Evolutionary conservation across 1,140 invertebrate species (phyloP).

Genomic region (Caenorhabditis tropicalis): DNA sequence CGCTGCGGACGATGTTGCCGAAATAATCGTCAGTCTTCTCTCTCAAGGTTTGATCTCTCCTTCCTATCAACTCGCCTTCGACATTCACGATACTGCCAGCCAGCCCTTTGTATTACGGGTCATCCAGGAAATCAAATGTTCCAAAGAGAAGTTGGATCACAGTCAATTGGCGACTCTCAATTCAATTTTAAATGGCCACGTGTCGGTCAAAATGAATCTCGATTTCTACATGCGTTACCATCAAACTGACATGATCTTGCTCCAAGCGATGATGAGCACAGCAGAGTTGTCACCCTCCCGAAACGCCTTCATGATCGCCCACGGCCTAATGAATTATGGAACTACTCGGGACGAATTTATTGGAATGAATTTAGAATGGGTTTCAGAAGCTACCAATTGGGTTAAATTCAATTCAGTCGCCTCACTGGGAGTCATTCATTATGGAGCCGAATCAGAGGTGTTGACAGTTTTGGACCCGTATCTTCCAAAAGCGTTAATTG

Average conservation of each 20-base stretch:
- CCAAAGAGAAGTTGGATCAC: not conserved
- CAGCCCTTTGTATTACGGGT: constrained; percentile 93
- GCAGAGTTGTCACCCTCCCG: constrained; percentile 96
- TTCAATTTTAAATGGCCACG: constrained; percentile 11
- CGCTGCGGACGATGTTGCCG: constrained; percentile 61
- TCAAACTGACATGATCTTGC: not conserved
- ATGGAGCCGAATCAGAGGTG: constrained; percentile 78
- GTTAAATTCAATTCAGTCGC: constrained; percentile 98
- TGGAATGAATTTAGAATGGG: constrained; percentile 97
- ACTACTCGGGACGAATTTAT: constrained; percentile 91
- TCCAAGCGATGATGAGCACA: constrained; percentile 82
- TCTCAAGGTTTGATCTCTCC: constrained; percentile 79
- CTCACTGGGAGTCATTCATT: constrained; percentile 95
- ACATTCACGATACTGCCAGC: constrained; percentile 97
- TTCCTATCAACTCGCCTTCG: constrained; percentile 98
- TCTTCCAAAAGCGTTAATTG: constrained; percentile 84
- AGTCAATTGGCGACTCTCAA: not conserved
- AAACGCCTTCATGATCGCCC: constrained; percentile 96
- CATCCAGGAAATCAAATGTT: constrained; percentile 79
- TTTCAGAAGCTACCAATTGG: constrained; percentile 97
- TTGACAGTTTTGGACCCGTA: constrained; percentile 96
- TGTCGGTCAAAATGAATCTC: not conserved
- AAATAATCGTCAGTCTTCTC: constrained; percentile 61
- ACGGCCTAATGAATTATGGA: constrained; percentile 98
- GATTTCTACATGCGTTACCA: constrained; percentile 1